Conservation (phyloP, 1,140 invertebrate genomes). For the Trachelipus rathkii region DNA sequence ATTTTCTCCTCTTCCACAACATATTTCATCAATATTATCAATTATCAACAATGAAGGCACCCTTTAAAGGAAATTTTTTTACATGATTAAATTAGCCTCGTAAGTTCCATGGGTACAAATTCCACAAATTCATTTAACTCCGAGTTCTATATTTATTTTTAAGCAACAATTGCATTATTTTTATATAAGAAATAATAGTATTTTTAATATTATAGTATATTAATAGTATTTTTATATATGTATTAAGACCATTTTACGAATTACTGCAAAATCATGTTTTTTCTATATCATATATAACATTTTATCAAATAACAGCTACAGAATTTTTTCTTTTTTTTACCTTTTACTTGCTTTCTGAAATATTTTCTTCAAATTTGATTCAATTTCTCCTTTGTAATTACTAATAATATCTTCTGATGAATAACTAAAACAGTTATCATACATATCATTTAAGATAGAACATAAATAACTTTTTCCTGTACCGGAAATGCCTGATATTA, state of each 20-base stretch:
- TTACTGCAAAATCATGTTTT: neutral
- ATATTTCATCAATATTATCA: constrained; percentile 6
- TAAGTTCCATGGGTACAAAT: neutral
- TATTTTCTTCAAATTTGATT: neutral
- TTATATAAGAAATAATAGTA: neutral
- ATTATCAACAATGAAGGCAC: neutral
- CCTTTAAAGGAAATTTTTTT: neutral
- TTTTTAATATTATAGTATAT: too few species aligned
- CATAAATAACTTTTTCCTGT: neutral
- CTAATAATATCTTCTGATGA: constrained; percentile 1
- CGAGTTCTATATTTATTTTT: neutral
- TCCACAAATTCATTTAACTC: neutral
- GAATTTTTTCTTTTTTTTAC: neutral
- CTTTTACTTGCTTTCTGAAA: neutral
- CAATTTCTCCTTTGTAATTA: neutral
- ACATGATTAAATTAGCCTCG: neutral
- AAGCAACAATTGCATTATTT: neutral
- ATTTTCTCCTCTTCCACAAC: neutral
- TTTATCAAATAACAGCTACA: too few species aligned
- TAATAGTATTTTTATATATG: too few species aligned
- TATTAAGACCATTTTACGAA: neutral
- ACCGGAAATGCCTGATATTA: neutral
- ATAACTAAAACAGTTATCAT: neutral
- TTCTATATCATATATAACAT: too few species aligned
- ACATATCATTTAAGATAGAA: neutral